Percentiles rank a stretch among this genome's conserved stretches.
phyloP scores from a whole-genome alignment of 2,888 invertebrate species.

The Lydus trimaculatus region DNA sequence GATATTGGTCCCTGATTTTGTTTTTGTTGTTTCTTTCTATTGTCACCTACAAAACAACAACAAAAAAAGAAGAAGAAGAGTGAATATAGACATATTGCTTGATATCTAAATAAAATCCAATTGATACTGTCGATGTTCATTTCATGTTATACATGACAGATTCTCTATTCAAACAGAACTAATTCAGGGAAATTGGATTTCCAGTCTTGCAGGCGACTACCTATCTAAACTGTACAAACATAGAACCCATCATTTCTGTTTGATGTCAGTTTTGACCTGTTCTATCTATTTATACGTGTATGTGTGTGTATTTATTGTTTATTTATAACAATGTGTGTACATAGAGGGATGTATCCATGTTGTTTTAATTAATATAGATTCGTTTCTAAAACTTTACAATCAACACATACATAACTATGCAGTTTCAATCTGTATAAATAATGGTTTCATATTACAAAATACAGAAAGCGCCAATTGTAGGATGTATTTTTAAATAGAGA shows the following conservation, averaged over 20 bases:
- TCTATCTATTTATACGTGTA: slow-evolving; percentile 11
- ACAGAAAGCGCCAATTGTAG: too few relatives aligned
- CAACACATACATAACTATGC: too few relatives aligned
- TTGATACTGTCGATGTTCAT: slow-evolving; percentile 46
- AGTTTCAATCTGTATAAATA: too few relatives aligned
- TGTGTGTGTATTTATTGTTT: not conserved
- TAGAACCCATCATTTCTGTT: slow-evolving; percentile 44
- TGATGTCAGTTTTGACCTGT: slow-evolving; percentile 40
- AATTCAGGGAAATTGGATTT: slow-evolving; percentile 55
- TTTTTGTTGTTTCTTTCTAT: too few relatives aligned
- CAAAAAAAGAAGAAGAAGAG: too few relatives aligned
- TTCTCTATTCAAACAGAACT: slow-evolving; percentile 54
- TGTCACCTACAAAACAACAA: too few relatives aligned
- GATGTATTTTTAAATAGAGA: too few relatives aligned
- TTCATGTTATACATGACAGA: slow-evolving; percentile 50
- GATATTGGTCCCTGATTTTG: too few relatives aligned
- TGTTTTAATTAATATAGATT: slow-evolving; percentile 26
- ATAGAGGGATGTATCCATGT: too few relatives aligned
- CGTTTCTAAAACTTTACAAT: too few relatives aligned
- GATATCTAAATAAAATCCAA: slow-evolving; percentile 40
- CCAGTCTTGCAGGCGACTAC: slow-evolving; percentile 42
- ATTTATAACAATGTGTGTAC: not conserved
- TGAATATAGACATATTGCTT: slow-evolving; percentile 26
- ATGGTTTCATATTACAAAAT: too few relatives aligned
- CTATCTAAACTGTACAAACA: slow-evolving; percentile 44